phyloP scores from a whole-genome alignment of 2,113 vertebrate genomes.

The Notothenia rossii region DNA sequence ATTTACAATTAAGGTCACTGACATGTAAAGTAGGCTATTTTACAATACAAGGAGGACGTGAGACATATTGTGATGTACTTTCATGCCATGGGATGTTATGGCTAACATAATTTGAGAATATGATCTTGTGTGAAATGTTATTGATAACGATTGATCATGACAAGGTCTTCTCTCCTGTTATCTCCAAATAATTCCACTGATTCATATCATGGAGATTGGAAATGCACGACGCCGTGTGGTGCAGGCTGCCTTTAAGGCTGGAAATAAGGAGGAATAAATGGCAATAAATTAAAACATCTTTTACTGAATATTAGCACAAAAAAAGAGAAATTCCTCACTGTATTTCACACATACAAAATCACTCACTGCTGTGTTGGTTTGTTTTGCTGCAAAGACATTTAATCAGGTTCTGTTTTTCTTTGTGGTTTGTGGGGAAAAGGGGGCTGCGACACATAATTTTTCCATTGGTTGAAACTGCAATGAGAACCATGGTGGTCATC shows the following conservation, averaged over 20 bases:
- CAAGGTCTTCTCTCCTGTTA: not conserved
- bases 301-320: constrained; percentile 1
- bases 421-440: rapidly evolving
- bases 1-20: not conserved
- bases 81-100: not conserved
- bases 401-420: not conserved
- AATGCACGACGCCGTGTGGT: rapidly evolving
- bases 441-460: not conserved
- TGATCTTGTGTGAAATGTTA: too few relatives aligned
- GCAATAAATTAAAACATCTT: not conserved
- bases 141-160: not conserved
- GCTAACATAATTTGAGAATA: not conserved
- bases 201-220: constrained; percentile 6
- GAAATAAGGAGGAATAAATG: not conserved
- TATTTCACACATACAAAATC: not conserved
- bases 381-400: constrained; percentile 50
- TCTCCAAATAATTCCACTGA: not conserved
- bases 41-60: not conserved
- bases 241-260: constrained; percentile 7
- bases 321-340: not conserved
- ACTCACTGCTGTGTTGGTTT: constrained; percentile 50
- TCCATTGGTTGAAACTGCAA: constrained; percentile 19
- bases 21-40: too few relatives aligned
- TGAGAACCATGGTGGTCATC: not conserved
- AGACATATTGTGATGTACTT: not conserved